Evolutionary conservation across 2,113 vertebrate species (phyloP).

Genomic region (Donacobius atricapilla): DNA sequence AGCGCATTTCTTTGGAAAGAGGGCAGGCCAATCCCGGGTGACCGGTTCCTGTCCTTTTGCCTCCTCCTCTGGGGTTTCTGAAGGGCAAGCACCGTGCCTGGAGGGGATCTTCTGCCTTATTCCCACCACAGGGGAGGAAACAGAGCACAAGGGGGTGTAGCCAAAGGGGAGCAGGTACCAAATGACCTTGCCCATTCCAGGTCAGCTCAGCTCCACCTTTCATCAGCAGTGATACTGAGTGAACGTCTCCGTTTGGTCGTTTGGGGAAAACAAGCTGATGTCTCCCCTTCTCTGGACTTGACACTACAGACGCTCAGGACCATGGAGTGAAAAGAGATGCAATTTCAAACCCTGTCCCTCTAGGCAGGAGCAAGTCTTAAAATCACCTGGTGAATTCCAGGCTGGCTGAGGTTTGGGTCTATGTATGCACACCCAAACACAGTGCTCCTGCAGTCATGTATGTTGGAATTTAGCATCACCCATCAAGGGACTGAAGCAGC

Average conservation of each 20-base stretch:
- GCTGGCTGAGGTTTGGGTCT: background rate
- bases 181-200: background rate
- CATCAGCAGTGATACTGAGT: background rate
- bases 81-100: background rate
- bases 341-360: background rate
- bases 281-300: background rate
- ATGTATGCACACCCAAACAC: background rate
- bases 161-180: background rate
- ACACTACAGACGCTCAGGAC: background rate
- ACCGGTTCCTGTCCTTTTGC: background rate
- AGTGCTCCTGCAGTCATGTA: background rate
- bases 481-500: accelerated
- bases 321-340: background rate
- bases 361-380: background rate
- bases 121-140: background rate
- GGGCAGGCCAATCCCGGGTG: background rate
- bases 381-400: background rate
- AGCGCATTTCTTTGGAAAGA: conserved; percentile 3
- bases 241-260: background rate
- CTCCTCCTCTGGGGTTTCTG: background rate
- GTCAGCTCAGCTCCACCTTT: background rate
- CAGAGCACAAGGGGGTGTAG: accelerated
- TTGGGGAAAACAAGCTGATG: background rate
- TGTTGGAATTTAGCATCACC: background rate
- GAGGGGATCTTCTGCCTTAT: background rate